Evolutionary conservation across 2,113 vertebrate genomes (phyloP), one percentile per base, ranked within the genome.

Genomic region (Xenopus borealis): DNA sequence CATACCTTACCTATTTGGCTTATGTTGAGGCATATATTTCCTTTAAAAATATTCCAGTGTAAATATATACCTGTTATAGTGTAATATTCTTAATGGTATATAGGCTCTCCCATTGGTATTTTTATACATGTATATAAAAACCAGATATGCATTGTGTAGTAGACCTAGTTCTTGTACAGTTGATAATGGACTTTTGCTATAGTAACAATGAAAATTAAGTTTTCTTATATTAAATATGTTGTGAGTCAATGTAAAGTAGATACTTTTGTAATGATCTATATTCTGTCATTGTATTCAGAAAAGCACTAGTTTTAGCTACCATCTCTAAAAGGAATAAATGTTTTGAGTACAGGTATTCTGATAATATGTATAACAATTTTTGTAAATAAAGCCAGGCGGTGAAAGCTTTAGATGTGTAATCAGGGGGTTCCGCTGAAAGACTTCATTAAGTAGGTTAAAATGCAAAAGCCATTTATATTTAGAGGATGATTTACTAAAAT

Each of bases 101-200:
- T 40, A 40, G 33, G 33, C 8, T 40, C 33, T 40, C 33, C 33
- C 33, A 40, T 40, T 81, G 69, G 44, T 71, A 78, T 80, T 81
- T 87, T 18, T 85, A 61, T 75, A 61, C 46, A 65, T 75, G 45
- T 68, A 19, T 75, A 75, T 66, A 75, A 46, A 23, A 14, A 61
- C 10, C 11, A 61, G 18, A 61, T 66, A 73, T 53, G 53, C 18
- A 45, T 62, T 61, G 65, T 75, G 57, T 23, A 75, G 53, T 75
- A 68, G 57, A 68, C n/a, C 67, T 67, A 33, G 66, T 85, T 83
- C 65, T 81, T 81, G 46, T 80, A 40, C 66, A 82, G 83, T 86
- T 85, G 50, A 69, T 69, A 62, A 53, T 45, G 55, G 47, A 50
- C 55, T 63, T 61, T 75, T 69, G 66, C 65, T 67, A 68, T 62